Evolutionary conservation across 2,113 vertebrate species (phyloP), one percentile per base, ranked within the genome.

Genomic region (Struthidea cinerea): DNA sequence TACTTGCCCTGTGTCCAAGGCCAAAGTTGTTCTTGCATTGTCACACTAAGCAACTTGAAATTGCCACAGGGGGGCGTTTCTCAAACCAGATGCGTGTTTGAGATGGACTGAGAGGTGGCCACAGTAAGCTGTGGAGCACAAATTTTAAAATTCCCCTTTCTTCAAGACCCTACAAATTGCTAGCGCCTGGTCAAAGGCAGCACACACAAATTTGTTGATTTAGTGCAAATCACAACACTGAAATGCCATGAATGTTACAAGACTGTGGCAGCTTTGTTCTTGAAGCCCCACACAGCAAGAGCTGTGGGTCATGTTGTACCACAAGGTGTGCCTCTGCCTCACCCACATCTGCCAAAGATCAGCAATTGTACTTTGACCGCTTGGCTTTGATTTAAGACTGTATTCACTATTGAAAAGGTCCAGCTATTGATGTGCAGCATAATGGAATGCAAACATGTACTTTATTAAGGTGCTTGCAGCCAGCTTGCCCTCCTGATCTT

Each of bases 261-360:
- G 52, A 1, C 9, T 26, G 5, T 2, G 1, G 37, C 30, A 17
- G 22, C 37, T 10, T 33, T 85, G 37, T 42, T 60, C 22, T 17
- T 41, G 35, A 44, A 22, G 83, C 19, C 22, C 20, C 5, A 2
- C 4, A 13, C 5, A 39, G 35, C 16, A 39, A 1, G 4, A 2
- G 12, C 76, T 57, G 17, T 24, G 0, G 37, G 35, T 64, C 23
- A 39, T 0, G 0, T 26, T 39, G 22, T 28, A n/a, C 7, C 9
- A 13, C 23, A 33, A 55, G 53, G 74, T 47, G 71, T 63, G 87
- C 35, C 53, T 30, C 50, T 55, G 79, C 90, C 85, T 77, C 59
- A 27, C 82, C 79, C 75, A 55, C 26, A 6, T 13, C 24, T 84
- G 32, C 23, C 27, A 2, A 33, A 28, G 73, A 47, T 32, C 59